Conservation (phyloP, 2,888 invertebrate species). For the Mythimna lalbum region DNA sequence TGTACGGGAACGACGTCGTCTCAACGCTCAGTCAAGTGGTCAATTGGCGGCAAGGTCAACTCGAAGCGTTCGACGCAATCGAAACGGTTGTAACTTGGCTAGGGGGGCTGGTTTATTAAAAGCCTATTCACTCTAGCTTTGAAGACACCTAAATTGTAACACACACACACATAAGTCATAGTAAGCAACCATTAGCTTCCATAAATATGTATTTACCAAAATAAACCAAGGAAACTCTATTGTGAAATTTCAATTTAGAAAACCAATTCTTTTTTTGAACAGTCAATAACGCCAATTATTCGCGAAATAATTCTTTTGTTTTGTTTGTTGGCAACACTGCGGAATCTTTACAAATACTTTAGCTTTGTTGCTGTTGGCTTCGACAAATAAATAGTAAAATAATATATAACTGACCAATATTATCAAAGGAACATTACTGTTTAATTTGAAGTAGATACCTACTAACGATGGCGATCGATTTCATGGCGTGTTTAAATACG, state of each 20-base stretch:
- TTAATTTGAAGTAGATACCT: background rate
- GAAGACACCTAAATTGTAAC: too few relatives aligned
- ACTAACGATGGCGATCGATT: background rate
- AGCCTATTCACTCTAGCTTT: too few relatives aligned
- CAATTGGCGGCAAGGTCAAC: too few relatives aligned
- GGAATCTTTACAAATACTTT: slow-evolving; percentile 58
- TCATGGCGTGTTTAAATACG: background rate
- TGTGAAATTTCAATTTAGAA: background rate
- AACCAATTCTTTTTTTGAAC: slow-evolving; percentile 20
- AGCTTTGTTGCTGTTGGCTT: slow-evolving; percentile 65
- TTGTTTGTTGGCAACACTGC: slow-evolving; percentile 36
- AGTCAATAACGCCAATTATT: slow-evolving; percentile 13
- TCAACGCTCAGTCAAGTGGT: too few relatives aligned
- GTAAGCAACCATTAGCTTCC: background rate
- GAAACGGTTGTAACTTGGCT: too few relatives aligned
- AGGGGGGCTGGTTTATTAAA: too few relatives aligned
- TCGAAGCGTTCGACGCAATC: too few relatives aligned
- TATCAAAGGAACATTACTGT: slow-evolving; percentile 49
- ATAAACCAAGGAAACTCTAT: background rate
- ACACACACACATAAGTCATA: too few relatives aligned
- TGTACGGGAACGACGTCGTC: too few relatives aligned
- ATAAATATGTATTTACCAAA: background rate
- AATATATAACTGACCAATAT: slow-evolving; percentile 38
- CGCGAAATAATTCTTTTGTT: slow-evolving; percentile 44
- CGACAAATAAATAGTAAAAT: slow-evolving; percentile 55